Evolutionary conservation across 2,797 vertebrate species (phyloP), one percentile per base, ranked within the genome.

Genomic region (Emydoidea blandingii): DNA sequence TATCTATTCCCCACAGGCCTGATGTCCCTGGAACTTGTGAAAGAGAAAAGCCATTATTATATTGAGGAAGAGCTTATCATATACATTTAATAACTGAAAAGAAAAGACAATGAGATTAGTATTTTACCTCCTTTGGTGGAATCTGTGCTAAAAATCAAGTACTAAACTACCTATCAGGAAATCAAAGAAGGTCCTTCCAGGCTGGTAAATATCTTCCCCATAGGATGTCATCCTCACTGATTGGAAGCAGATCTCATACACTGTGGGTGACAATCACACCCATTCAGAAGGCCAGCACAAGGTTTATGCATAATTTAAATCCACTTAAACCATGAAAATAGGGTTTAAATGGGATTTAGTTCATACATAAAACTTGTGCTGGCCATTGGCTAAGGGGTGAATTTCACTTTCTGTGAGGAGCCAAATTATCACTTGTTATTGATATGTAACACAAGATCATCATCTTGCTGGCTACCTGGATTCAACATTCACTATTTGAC

Each of bases 371-470:
- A 47, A 31, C 86, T 80, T 41, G 25, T 41, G 72, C 12, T 27
- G 41, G 37, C 4, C 44, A 90, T 68, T 78, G 7, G 81, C 56
- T 68, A 44, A 65, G 57, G 54, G 59, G 89, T 88, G 52, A 72
- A 86, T 90, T 96, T 91, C 8, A 82, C 59, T 84, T 92, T 94
- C 81, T 2, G 68, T 56, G 65, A 91, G 86, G 16, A 68, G 8
- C 34, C 34, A 68, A 68, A 68, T 21, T 68, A 83, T 34, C 12
- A 9, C 41, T 44, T 88, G 83, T 53, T 91, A 56, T 79, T 52
- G 25, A 81, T 5, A 31, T 90, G 47, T 68, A 86, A 50, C 0
- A 0, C 1, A 68, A 68, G 1, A 68, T 89, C 2, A 4, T 4
- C 37, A 25, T 44, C 41, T 87, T 95, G 86, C 65, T 86, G 59